These are phyloP conservation scores for Ichneumon xanthorius DNA, from an alignment of 2,888 invertebrate genomes.

Conservation along the genomic window DNA sequence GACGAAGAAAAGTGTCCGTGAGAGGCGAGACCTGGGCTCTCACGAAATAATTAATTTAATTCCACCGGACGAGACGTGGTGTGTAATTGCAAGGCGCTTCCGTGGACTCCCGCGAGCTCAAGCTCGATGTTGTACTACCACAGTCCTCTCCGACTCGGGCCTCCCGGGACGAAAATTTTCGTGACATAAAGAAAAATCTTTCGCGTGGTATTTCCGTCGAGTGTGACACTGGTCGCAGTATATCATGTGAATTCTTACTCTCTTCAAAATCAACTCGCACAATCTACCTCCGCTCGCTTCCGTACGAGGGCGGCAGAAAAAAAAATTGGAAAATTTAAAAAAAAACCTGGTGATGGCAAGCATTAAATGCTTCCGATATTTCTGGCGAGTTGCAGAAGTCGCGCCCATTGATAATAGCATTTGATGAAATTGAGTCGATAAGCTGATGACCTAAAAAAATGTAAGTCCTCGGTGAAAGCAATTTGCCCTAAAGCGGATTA, in stretches of 20 bases:
- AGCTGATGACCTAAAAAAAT: too few species aligned
- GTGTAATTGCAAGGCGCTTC: conserved; percentile 69
- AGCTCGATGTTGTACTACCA: conserved; percentile 16
- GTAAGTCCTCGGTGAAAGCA: too few species aligned
- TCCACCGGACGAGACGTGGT: conserved; percentile 63
- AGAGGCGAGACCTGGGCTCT: conserved; percentile 18
- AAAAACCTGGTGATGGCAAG: neutral
- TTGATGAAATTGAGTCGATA: too few species aligned
- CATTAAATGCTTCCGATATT: neutral
- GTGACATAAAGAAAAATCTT: conserved; percentile 13
- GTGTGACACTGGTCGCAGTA: conserved; percentile 16
- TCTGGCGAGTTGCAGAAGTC: too few species aligned
- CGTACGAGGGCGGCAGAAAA: neutral
- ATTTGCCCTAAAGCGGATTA: neutral
- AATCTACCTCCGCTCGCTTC: neutral
- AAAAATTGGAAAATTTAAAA: neutral
- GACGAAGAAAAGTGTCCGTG: neutral
- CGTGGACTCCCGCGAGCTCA: conserved; percentile 11
- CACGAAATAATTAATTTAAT: conserved; percentile 70
- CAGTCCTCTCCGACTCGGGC: neutral
- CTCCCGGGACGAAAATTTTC: conserved; percentile 17
- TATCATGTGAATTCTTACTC: neutral
- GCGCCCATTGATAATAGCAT: too few species aligned
- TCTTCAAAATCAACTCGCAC: neutral
- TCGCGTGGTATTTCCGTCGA: conserved; percentile 14